phyloP scores from a whole-genome alignment of 37 sponge, comb jelly and placozoan genomes.

The Axinella damicornis region DNA sequence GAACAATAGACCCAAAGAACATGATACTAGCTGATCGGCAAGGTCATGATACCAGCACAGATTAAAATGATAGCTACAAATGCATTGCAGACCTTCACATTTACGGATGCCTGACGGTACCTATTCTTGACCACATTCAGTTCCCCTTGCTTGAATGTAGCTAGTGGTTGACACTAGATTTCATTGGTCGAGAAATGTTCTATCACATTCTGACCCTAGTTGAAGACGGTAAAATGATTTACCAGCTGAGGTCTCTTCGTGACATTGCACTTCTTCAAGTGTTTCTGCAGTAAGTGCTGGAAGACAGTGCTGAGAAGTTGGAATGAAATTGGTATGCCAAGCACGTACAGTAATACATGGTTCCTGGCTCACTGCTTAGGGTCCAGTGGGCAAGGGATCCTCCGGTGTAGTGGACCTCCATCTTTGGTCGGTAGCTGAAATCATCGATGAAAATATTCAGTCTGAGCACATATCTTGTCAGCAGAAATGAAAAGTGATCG shows the following conservation, averaged over 20 bases:
- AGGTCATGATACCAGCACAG: not conserved
- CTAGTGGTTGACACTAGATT: too few relatives aligned
- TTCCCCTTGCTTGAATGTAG: too few relatives aligned
- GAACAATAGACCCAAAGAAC: not conserved
- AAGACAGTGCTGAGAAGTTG: slow-evolving; percentile 63
- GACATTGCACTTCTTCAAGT: slow-evolving; percentile 86
- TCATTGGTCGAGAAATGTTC: too few relatives aligned
- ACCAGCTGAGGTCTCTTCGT: slow-evolving; percentile 43
- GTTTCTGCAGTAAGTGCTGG: slow-evolving; percentile 66
- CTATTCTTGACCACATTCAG: too few relatives aligned
- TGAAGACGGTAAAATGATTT: slow-evolving; percentile 19
- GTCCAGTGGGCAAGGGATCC: slow-evolving; percentile 82
- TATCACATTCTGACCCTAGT: too few relatives aligned
- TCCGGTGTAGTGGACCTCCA: not conserved
- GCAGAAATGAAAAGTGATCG: too few relatives aligned
- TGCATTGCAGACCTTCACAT: too few relatives aligned
- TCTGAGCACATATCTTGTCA: too few relatives aligned
- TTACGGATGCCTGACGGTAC: too few relatives aligned
- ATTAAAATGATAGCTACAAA: not conserved
- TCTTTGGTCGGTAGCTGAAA: too few relatives aligned
- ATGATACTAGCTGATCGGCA: not conserved
- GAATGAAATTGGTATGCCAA: not conserved
- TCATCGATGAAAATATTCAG: too few relatives aligned
- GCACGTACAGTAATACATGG: not conserved
- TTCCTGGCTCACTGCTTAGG: slow-evolving; percentile 61